These are phyloP conservation scores for Echiichthys vipera DNA, from an alignment of 2,797 vertebrate genomes.

Conservation along the genomic window DNA sequence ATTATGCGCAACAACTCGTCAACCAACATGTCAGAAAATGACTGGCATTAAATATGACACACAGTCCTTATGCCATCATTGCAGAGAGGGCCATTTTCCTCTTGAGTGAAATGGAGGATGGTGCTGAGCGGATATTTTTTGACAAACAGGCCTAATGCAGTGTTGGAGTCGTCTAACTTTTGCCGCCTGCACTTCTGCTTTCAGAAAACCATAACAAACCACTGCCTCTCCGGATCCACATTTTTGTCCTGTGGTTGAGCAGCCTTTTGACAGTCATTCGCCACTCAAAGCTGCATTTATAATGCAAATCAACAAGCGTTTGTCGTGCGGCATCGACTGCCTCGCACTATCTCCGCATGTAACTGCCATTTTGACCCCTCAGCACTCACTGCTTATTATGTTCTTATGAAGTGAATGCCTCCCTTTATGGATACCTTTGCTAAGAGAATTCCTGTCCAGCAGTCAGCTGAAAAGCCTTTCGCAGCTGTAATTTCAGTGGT, in stretches of 20 bases:
- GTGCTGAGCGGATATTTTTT: conserved; percentile 25
- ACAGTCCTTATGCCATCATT: conserved; percentile 56
- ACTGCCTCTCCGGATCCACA: not conserved
- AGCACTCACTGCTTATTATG: conserved; percentile 22
- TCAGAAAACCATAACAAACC: conserved; percentile 28
- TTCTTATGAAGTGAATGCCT: conserved; percentile 11
- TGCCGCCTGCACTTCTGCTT: conserved; percentile 10
- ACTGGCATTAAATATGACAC: conserved; percentile 75
- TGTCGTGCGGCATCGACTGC: not conserved
- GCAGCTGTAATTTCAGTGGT: conserved; percentile 15
- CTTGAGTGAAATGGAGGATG: conserved; percentile 55
- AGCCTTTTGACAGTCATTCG: conserved; percentile 9
- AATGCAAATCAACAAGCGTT: conserved; percentile 42
- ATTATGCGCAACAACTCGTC: conserved; percentile 54
- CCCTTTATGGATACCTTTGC: conserved; percentile 6
- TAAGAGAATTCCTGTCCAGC: conserved; percentile 14
- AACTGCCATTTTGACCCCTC: conserved; percentile 35
- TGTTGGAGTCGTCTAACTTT: conserved; percentile 37
- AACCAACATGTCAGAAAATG: conserved; percentile 66
- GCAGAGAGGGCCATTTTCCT: conserved; percentile 64
- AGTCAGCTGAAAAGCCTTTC: conserved; percentile 6
- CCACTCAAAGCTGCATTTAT: conserved; percentile 37
- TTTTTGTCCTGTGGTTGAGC: conserved; percentile 15
- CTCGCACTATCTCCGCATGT: conserved; percentile 1
- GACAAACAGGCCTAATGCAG: conserved; percentile 47